A percentile compares a stretch with the other conserved stretches of the same genome.
phyloP scores from a whole-genome alignment of 1,140 invertebrate species.

The Hirudo medicinalis region DNA sequence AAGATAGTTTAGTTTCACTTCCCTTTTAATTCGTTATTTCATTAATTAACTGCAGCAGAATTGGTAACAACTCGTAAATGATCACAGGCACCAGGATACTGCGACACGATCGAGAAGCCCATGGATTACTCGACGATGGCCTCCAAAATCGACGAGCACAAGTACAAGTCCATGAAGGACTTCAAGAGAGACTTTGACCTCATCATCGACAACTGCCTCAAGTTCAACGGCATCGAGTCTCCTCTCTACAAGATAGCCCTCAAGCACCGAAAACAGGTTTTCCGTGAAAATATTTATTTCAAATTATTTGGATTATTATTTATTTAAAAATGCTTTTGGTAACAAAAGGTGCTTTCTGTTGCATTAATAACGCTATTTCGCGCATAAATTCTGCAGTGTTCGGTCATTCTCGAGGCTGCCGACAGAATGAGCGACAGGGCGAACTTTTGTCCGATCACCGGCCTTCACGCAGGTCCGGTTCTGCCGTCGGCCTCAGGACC shows the following conservation, averaged over 20 bases:
- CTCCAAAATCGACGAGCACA: conserved; percentile 58
- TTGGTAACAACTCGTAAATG: background rate
- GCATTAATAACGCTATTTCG: too few species aligned
- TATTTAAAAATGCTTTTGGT: too few species aligned
- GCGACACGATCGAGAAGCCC: conserved; percentile 74
- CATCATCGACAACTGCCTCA: conserved; percentile 81
- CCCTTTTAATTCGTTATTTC: too few species aligned
- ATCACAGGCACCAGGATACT: conserved; percentile 69
- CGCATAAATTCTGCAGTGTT: background rate
- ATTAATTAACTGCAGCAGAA: too few species aligned
- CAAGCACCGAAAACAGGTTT: conserved; percentile 66
- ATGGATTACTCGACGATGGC: conserved; percentile 92
- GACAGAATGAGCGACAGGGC: background rate
- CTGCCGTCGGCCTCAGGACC: background rate
- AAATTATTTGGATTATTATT: too few species aligned
- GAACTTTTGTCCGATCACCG: background rate
- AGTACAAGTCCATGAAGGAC: conserved; percentile 63
- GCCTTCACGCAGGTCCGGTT: background rate
- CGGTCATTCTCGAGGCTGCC: conserved; percentile 1
- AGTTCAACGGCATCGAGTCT: conserved; percentile 71
- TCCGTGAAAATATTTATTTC: background rate
- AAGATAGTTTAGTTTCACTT: too few species aligned
- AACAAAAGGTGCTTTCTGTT: too few species aligned
- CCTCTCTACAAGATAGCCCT: conserved; percentile 58
- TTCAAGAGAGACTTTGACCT: conserved; percentile 79